Percentiles rank a stretch among this genome's conserved stretches.
phyloP scores from a whole-genome alignment of 2,888 invertebrate species.

The Hypena proboscidalis region DNA sequence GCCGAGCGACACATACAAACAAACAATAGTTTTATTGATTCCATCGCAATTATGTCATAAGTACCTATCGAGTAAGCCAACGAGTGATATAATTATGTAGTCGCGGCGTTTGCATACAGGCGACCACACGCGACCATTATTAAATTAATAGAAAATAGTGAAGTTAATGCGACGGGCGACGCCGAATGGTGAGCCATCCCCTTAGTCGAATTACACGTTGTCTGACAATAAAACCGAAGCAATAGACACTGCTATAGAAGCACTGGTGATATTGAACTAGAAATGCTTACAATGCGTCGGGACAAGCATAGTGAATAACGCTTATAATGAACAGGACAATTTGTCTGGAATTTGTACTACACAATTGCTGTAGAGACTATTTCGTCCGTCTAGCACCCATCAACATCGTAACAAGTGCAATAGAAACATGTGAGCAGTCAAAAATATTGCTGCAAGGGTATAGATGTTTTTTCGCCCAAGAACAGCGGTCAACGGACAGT shows the following conservation, averaged over 20 bases:
- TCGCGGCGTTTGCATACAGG: constrained; percentile 65
- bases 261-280: constrained; percentile 26
- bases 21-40: constrained; percentile 79
- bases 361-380: constrained; percentile 12
- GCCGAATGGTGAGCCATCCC: constrained; percentile 36
- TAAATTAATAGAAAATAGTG: constrained; percentile 38
- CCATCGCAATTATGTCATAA: constrained; percentile 74
- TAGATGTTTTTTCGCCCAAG: background rate
- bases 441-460: no score
- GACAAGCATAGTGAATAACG: constrained; percentile 38
- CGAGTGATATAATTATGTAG: constrained; percentile 61
- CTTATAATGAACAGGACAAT: constrained; percentile 27
- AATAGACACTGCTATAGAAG: constrained; percentile 10
- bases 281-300: constrained; percentile 17
- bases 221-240: constrained; percentile 37
- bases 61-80: constrained; percentile 69
- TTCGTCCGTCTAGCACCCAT: background rate
- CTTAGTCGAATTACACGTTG: constrained; percentile 32
- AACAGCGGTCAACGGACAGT: constrained; percentile 11
- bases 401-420: background rate
- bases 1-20: constrained; percentile 57
- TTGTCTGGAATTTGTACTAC: constrained; percentile 43
- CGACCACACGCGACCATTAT: constrained; percentile 39
- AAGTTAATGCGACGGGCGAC: constrained; percentile 34
- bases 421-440: no score